phyloP scores from a whole-genome alignment of 1,140 invertebrate species.

The Hypsibius dujardini region DNA sequence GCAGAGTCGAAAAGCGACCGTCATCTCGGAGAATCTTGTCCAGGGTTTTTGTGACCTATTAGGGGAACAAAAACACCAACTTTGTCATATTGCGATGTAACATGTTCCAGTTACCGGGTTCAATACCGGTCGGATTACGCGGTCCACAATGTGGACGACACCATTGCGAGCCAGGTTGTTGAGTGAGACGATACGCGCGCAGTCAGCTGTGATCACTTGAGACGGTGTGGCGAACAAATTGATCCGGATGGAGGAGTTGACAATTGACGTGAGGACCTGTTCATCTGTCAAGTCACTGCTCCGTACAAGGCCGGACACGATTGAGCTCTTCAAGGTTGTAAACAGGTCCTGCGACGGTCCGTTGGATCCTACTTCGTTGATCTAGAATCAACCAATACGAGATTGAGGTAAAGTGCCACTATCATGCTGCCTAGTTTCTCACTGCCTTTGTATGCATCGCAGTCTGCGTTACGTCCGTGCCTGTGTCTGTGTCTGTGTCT shows the following conservation, averaged over 20 bases:
- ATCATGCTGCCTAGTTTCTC: too few species aligned
- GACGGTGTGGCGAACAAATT: conserved; percentile 36
- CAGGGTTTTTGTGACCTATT: conserved; percentile 29
- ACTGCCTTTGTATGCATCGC: too few species aligned
- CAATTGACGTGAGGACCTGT: conserved; percentile 34
- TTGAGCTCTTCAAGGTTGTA: conserved; percentile 26
- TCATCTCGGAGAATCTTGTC: conserved; percentile 35
- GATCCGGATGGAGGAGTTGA: conserved; percentile 40
- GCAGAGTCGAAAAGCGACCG: conserved; percentile 34
- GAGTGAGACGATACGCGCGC: conserved; percentile 40
- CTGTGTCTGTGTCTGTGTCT: too few species aligned
- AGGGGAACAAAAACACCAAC: too few species aligned
- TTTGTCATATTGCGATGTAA: too few species aligned
- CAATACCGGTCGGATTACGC: conserved; percentile 34
- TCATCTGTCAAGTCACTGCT: conserved; percentile 31
- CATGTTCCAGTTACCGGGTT: too few species aligned
- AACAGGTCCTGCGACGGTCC: neutral
- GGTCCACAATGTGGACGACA: conserved; percentile 39
- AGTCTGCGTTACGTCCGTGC: too few species aligned
- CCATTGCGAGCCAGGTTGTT: conserved; percentile 42
- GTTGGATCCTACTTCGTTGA: neutral
- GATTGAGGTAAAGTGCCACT: too few species aligned
- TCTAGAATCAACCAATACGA: neutral
- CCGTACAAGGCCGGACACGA: conserved; percentile 30
- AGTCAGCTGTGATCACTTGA: conserved; percentile 42